Evolutionary conservation across 2,113 vertebrate genomes (phyloP), one percentile per base, ranked within the genome.

Genomic region (Oenanthe melanoleuca): DNA sequence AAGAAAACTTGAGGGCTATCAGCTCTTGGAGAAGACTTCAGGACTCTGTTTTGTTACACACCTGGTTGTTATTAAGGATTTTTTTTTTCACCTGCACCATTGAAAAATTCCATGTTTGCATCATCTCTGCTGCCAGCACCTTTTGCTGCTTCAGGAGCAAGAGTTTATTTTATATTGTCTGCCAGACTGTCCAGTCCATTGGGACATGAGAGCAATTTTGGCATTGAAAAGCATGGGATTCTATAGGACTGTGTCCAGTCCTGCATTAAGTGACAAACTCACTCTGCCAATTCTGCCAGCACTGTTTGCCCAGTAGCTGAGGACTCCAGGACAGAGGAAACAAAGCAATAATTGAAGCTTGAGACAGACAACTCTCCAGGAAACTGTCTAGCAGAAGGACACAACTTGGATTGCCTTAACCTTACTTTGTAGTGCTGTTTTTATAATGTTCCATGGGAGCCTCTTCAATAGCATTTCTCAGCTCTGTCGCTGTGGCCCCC

Each of bases 331-430:
- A n/a, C 88, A 92, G 74, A 97, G 91, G 86, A 97, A 96, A 95
- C 66, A 83, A 96, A 97, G 97, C 98, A 98, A 97, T 97, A 97
- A 97, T 25, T 86, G 70, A 81, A 93, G 94, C 73, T 44, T 90
- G 66, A 88, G 88, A 38, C 31, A 88, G 69, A 85, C 77, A 65
- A 14, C 66, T 83, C 82, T 89, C 77, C 56, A 70, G 89, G 81
- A 95, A 95, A 38, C 82, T 47, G 33, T 77, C 33, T 56, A 69
- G 71, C 19, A 88, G 84, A 84, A 94, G 89, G 83, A 94, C 63
- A 75, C 47, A 34, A 88, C 80, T 80, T 2, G 2, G 50, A 81
- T 89, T 95, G 96, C 96, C 97, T 97, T 97, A 97, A 96, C 83
- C 53, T 88, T 75, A 77, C 42, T 78, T 74, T 69, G 88, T 91